phyloP scores from a whole-genome alignment of 2,113 vertebrate genomes.

The Apeltes quadracus region DNA sequence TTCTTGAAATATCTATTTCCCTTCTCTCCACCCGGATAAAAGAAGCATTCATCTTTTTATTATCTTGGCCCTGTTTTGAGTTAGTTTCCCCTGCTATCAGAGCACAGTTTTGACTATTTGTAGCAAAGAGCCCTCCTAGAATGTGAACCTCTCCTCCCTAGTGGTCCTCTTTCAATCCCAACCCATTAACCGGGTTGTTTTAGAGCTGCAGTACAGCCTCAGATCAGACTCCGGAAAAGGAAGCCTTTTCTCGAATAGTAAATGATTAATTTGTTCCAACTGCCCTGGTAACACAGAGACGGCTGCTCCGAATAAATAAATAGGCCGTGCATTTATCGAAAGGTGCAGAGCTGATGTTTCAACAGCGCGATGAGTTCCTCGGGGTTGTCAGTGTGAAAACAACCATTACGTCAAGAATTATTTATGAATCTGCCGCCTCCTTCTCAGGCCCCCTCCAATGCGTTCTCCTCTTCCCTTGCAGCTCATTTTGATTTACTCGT shows the following conservation, averaged over 20 bases:
- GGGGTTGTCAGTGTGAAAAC: constrained; percentile 52
- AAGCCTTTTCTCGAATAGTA: constrained; percentile 8
- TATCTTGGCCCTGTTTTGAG: constrained; percentile 22
- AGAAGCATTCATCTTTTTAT: constrained; percentile 26
- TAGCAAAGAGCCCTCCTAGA: constrained; percentile 36
- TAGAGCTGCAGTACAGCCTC: constrained; percentile 16
- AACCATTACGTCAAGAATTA: constrained; percentile 53
- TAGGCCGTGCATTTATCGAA: constrained; percentile 33
- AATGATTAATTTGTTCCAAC: constrained; percentile 34
- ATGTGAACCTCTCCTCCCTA: constrained; percentile 13
- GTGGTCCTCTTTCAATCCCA: constrained; percentile 40
- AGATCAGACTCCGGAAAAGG: constrained; percentile 25
- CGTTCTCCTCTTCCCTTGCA: constrained; percentile 28
- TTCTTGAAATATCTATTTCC: constrained; percentile 41
- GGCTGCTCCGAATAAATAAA: constrained; percentile 36
- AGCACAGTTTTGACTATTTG: constrained; percentile 40
- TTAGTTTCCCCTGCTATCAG: constrained; percentile 23
- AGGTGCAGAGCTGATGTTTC: constrained; percentile 45
- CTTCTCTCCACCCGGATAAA: constrained; percentile 21
- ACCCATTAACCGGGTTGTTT: constrained; percentile 39
- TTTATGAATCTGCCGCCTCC: constrained; percentile 54
- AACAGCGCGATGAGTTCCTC: constrained; percentile 31
- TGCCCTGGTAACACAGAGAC: constrained; percentile 7
- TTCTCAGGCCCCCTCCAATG: constrained; percentile 25
- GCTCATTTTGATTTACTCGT: constrained; percentile 42